Evolutionary conservation across 2,113 vertebrate genomes (phyloP).

Genomic region (Australoheros scitulus): DNA sequence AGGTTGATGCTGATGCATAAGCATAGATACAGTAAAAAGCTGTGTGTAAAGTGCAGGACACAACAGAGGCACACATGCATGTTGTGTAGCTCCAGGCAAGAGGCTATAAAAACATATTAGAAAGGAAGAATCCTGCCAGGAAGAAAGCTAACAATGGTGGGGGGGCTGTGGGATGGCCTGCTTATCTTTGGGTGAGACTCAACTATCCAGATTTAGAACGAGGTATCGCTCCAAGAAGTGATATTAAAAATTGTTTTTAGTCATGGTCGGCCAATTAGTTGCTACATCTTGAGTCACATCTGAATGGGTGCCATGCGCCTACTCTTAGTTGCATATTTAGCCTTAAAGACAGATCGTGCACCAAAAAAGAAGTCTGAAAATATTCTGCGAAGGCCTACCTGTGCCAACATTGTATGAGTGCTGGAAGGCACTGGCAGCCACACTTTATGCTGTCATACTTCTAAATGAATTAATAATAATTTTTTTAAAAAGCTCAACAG

Average conservation of each 20-base stretch:
- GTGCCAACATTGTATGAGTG: constrained; percentile 58
- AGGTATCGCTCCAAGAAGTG: constrained; percentile 50
- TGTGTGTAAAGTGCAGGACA: not conserved
- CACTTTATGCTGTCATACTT: constrained; percentile 46
- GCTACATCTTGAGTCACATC: constrained; percentile 70
- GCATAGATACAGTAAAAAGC: constrained; percentile 17
- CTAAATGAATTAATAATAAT: constrained; percentile 26
- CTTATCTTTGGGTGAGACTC: constrained; percentile 59
- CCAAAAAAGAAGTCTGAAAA: constrained; percentile 45
- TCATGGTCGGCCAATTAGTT: constrained; percentile 67
- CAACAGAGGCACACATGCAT: not conserved
- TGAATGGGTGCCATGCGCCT: constrained; percentile 70
- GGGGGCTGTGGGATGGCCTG: constrained; percentile 41
- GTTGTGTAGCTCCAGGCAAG: constrained; percentile 32
- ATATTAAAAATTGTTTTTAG: constrained; percentile 62
- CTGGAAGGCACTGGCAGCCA: constrained; percentile 52
- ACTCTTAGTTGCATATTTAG: constrained; percentile 70
- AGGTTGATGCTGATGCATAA: constrained; percentile 2
- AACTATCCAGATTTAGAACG: constrained; percentile 55
- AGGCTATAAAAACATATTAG: constrained; percentile 47
- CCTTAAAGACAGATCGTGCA: constrained; percentile 55
- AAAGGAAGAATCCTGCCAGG: constrained; percentile 30
- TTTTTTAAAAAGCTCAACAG: not conserved
- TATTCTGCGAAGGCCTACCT: constrained; percentile 22
- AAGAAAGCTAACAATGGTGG: constrained; percentile 34